A percentile compares a stretch with the other conserved stretches of the same genome.
These are phyloP conservation scores for Cephalopholis sonnerati DNA, from an alignment of 2,113 vertebrate genomes.

Conservation along the genomic window DNA sequence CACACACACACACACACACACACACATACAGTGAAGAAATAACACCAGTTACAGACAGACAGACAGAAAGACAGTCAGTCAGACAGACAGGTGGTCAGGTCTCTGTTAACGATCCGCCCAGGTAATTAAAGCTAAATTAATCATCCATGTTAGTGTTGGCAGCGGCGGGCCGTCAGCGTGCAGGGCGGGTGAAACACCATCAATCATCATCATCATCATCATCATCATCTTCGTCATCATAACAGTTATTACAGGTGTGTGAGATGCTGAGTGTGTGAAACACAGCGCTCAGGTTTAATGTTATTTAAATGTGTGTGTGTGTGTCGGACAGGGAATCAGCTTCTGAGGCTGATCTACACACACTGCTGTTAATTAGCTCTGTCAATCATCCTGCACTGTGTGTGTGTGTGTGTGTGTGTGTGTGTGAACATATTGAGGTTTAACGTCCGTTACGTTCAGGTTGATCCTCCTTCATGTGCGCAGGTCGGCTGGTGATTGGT, in stretches of 20 bases:
- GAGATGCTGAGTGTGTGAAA: slow-evolving; percentile 35
- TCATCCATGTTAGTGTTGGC: not conserved
- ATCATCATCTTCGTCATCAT: not conserved
- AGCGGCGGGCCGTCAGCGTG: not conserved
- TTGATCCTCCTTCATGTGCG: not conserved
- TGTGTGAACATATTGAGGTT: not conserved
- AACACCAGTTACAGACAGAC: no score
- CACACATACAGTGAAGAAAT: no score
- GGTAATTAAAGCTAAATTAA: slow-evolving; percentile 27
- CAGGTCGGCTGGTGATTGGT: slow-evolving; percentile 34
- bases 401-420: slow-evolving; percentile 8
- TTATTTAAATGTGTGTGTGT: slow-evolving; percentile 25
- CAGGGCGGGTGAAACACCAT: not conserved
- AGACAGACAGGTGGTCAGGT: not conserved
- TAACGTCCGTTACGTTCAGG: not conserved
- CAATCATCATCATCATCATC: slow-evolving; percentile 32
- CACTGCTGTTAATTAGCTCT: slow-evolving; percentile 48
- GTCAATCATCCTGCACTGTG: slow-evolving; percentile 47
- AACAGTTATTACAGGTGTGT: slow-evolving; percentile 17
- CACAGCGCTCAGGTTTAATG: not conserved
- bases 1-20: no score
- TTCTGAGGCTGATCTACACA: slow-evolving; percentile 34
- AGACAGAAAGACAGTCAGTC: not conserved
- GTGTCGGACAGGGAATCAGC: slow-evolving; percentile 3
- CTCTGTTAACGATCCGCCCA: not conserved